Evolutionary conservation across 2,888 invertebrate genomes (phyloP).

Genomic region (Apotomis capreana): DNA sequence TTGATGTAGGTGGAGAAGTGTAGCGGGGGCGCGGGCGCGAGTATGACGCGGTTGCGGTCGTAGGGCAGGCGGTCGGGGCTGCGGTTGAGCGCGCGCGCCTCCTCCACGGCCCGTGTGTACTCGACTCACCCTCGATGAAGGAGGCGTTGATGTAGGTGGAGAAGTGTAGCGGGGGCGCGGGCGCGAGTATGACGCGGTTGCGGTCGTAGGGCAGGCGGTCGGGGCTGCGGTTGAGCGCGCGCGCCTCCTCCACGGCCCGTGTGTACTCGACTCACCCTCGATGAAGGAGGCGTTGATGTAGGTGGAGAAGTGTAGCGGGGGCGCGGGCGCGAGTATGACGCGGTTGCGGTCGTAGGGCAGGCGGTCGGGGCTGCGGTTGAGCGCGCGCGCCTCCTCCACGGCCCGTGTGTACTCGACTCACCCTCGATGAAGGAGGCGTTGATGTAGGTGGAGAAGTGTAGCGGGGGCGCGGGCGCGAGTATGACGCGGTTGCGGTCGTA

Average conservation of each 20-base stretch:
- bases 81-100: constrained; percentile 92
- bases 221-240: constrained; percentile 90
- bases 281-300: constrained; percentile 98
- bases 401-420: constrained; percentile 76
- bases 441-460: constrained; percentile 96
- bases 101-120: constrained; percentile 86
- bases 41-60: constrained; percentile 95
- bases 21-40: constrained; percentile 92
- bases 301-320: constrained; percentile 93
- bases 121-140: constrained; percentile 88
- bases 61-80: constrained; percentile 92
- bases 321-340: constrained; percentile 94
- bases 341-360: constrained; percentile 96
- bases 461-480: constrained; percentile 91
- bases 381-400: constrained; percentile 90
- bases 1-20: constrained; percentile 97
- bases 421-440: constrained; percentile 97
- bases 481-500: constrained; percentile 97
- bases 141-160: constrained; percentile 98
- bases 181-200: constrained; percentile 95
- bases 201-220: constrained; percentile 94
- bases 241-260: constrained; percentile 92
- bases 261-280: constrained; percentile 81
- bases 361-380: constrained; percentile 91
- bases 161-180: constrained; percentile 92